phyloP scores from a whole-genome alignment of 2,888 invertebrate species.

The Oasisia sp. region DNA sequence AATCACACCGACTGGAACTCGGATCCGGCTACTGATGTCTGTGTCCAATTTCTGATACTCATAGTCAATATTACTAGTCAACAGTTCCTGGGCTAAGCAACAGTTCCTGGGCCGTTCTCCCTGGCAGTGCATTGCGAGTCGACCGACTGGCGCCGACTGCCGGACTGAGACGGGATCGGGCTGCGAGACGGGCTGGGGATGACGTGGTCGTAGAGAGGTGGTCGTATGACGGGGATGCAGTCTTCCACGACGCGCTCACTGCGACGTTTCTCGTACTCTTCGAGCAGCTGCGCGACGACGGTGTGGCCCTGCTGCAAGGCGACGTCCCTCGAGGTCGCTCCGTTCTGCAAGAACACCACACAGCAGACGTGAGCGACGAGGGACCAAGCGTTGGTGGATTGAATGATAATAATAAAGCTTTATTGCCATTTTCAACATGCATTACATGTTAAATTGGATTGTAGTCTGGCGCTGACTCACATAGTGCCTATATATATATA shows the following conservation, averaged over 20 bases:
- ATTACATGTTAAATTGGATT: too few species aligned
- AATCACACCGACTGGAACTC: background rate
- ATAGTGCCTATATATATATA: too few species aligned
- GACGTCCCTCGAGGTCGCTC: constrained; percentile 40
- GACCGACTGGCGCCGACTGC: background rate
- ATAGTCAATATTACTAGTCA: background rate
- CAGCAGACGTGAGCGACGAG: background rate
- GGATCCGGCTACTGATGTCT: background rate
- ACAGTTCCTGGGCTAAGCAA: too few species aligned
- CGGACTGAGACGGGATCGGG: constrained; percentile 27
- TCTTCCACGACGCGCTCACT: constrained; percentile 10
- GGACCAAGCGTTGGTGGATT: background rate
- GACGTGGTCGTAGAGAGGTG: constrained; percentile 39
- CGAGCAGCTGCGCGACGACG: constrained; percentile 40
- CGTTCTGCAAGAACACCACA: constrained; percentile 37
- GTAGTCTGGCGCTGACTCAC: too few species aligned
- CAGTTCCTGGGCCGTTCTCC: constrained; percentile 4
- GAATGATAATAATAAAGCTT: too few species aligned
- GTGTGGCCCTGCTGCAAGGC: constrained; percentile 42
- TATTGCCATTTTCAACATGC: too few species aligned
- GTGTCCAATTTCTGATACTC: background rate
- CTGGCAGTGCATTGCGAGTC: background rate
- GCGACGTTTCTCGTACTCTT: constrained; percentile 39
- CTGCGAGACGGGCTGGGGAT: constrained; percentile 38
- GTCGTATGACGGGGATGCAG: constrained; percentile 22